A percentile compares a stretch with the other conserved stretches of the same genome.
Conservation (phyloP, 2,888 invertebrate genomes). For the Meghimatium bilineatum region DNA sequence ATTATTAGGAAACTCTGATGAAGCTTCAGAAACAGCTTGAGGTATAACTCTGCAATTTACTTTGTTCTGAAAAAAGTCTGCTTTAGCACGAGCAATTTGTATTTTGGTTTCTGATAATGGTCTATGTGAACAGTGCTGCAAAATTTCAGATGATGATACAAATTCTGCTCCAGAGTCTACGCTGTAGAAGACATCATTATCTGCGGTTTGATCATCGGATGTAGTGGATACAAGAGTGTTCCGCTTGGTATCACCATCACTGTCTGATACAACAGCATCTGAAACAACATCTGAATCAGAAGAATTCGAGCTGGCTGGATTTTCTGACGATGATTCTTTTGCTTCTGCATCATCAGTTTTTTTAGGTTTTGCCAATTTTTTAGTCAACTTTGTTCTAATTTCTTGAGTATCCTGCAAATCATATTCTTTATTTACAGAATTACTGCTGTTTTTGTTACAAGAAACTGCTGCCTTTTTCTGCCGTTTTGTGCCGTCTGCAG, state of each 20-base stretch:
- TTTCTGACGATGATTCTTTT: conserved; percentile 44
- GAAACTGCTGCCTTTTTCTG: conserved; percentile 25
- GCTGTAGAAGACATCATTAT: conserved; percentile 43
- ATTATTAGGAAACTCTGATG: not conserved
- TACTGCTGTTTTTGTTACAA: not conserved
- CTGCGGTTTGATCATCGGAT: conserved; percentile 44
- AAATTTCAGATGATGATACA: conserved; percentile 31
- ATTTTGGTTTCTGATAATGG: conserved; percentile 9
- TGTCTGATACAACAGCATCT: conserved; percentile 39
- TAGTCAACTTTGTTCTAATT: not conserved
- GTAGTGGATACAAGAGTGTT: conserved; percentile 33
- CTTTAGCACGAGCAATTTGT: conserved; percentile 32
- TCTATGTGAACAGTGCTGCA: conserved; percentile 13
- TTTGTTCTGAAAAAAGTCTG: conserved; percentile 18
- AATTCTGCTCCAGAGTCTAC: conserved; percentile 37
- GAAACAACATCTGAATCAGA: conserved; percentile 30
- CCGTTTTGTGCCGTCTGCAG: conserved; percentile 35
- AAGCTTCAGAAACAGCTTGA: not conserved
- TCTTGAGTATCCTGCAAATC: not conserved
- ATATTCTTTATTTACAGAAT: not conserved
- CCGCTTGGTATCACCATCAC: conserved; percentile 42
- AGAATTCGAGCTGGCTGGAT: conserved; percentile 42
- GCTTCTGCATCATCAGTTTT: not conserved
- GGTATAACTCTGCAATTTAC: not conserved
- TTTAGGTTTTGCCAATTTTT: not conserved